A percentile compares a stretch with the other conserved stretches of the same genome.
phyloP scores from a whole-genome alignment of 2,797 vertebrate species.

The Sebastes iracundus region DNA sequence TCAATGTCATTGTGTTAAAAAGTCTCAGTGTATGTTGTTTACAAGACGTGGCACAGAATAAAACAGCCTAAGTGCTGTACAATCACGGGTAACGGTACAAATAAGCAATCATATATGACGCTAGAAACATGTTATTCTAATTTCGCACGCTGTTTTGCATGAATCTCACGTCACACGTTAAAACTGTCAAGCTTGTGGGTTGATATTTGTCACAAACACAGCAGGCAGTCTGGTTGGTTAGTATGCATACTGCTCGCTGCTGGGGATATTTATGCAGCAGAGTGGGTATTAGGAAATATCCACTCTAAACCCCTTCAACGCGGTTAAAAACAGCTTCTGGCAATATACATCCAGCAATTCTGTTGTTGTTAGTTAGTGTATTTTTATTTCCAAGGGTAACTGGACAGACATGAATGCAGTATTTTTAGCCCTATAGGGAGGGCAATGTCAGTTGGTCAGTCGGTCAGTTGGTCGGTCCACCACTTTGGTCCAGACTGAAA shows the following conservation, averaged over 20 bases:
- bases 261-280: constrained; percentile 21
- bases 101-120: not conserved
- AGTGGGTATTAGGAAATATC: not conserved
- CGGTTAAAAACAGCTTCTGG: not conserved
- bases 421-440: not conserved
- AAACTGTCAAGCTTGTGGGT: not conserved
- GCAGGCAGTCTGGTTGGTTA: not conserved
- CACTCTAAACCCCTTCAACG: not conserved
- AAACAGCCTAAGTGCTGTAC: not conserved
- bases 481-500: not conserved
- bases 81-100: not conserved
- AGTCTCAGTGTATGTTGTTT: not conserved
- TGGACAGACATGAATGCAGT: not conserved
- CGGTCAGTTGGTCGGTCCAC: not conserved
- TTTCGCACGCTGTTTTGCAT: not conserved
- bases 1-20: not conserved
- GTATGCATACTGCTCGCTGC: not conserved
- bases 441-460: not conserved
- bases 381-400: not conserved
- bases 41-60: not conserved
- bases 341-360: not conserved
- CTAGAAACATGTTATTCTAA: not conserved
- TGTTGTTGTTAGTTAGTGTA: not conserved
- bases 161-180: not conserved
- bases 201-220: constrained; percentile 7